Evolutionary conservation across 1,140 invertebrate genomes (phyloP).

Genomic region (Dinoponera quadriceps): DNA sequence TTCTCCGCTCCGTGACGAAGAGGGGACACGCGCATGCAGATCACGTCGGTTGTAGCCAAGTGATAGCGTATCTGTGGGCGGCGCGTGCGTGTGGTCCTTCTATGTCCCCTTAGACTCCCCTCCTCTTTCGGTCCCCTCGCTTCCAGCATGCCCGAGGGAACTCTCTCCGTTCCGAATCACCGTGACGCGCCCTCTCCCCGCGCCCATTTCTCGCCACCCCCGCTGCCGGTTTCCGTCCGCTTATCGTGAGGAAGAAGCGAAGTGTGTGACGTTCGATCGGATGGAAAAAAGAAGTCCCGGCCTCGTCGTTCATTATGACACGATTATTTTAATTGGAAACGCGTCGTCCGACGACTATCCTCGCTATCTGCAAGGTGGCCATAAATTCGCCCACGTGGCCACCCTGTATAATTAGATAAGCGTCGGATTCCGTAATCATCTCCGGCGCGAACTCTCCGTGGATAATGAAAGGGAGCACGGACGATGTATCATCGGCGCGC

Average conservation of each 20-base stretch:
- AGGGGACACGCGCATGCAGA: conserved; percentile 83
- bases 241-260: neutral
- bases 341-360: conserved; percentile 6
- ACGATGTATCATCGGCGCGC: neutral
- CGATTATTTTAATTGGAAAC: conserved; percentile 37
- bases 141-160: conserved; percentile 57
- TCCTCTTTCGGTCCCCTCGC: conserved; percentile 38
- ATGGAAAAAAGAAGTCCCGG: neutral
- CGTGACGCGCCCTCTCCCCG: conserved; percentile 6
- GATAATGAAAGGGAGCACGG: conserved; percentile 11
- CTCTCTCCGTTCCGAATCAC: conserved; percentile 33
- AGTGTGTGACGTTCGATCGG: neutral
- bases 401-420: conserved; percentile 32
- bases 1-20: conserved; percentile 65
- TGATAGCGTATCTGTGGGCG: conserved; percentile 85
- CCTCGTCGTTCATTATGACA: conserved; percentile 14
- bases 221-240: neutral
- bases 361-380: conserved; percentile 26
- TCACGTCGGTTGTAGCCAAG: conserved; percentile 83
- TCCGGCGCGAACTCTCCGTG: conserved; percentile 18
- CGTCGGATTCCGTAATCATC: conserved; percentile 43
- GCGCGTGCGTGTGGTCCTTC: conserved; percentile 84
- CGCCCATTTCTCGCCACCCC: neutral
- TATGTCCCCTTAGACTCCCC: conserved; percentile 74
- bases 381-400: conserved; percentile 34